These are phyloP conservation scores for Drosophila parthenogenetica DNA, from an alignment of 2,888 invertebrate species.

Conservation along the genomic window DNA sequence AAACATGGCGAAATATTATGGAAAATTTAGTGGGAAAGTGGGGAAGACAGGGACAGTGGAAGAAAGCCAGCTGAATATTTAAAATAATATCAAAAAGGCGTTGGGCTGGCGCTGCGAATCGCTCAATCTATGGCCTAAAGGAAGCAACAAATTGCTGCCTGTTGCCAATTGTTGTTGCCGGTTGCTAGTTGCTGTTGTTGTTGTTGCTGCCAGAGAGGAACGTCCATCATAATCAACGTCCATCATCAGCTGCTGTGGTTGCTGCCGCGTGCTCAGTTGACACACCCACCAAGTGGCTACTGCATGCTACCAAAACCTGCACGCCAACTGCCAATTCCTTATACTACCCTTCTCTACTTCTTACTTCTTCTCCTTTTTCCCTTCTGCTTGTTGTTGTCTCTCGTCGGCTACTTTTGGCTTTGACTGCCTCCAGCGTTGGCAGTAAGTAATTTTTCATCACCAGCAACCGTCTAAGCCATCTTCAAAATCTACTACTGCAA, in stretches of 20 bases:
- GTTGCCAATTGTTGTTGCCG: constrained; percentile 12
- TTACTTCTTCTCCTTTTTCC: constrained; percentile 14
- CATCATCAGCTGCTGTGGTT: constrained; percentile 69
- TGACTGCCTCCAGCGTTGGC: constrained; percentile 70
- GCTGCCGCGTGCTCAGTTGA: constrained; percentile 74
- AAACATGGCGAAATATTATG: constrained; percentile 38
- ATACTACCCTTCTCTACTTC: constrained; percentile 5
- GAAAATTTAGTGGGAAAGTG: not conserved
- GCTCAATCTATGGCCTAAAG: constrained; percentile 72
- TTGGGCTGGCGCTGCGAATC: constrained; percentile 73
- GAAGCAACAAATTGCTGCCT: constrained; percentile 63
- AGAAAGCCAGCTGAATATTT: constrained; percentile 65
- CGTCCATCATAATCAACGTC: constrained; percentile 80
- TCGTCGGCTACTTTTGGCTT: constrained; percentile 48
- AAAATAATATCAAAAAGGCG: constrained; percentile 79
- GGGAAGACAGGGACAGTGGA: not conserved
- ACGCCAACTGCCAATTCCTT: constrained; percentile 68
- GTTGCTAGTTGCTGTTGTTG: not conserved
- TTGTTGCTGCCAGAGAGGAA: constrained; percentile 42
- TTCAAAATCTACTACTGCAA: not conserved
- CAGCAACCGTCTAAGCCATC: constrained; percentile 26
- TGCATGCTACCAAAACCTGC: constrained; percentile 52
- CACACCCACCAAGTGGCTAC: constrained; percentile 78
- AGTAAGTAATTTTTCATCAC: constrained; percentile 79
- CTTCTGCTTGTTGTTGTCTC: not conserved